phyloP scores from a whole-genome alignment of 1,140 invertebrate species.

The Carcinoscorpius rotundicauda region DNA sequence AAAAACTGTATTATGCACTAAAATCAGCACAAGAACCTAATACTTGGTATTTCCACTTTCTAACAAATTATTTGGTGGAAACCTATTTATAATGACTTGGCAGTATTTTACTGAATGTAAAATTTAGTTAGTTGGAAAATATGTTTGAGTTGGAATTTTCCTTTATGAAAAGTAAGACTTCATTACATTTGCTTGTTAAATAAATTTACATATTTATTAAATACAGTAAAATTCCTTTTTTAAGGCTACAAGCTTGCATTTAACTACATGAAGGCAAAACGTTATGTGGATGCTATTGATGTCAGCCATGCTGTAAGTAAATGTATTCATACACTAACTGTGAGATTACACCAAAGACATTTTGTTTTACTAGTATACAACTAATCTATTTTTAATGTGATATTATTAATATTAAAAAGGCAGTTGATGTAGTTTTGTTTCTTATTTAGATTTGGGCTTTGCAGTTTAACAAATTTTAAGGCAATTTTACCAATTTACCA shows the following conservation, averaged over 20 bases:
- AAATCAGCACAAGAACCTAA: neutral
- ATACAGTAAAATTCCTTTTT: constrained; percentile 19
- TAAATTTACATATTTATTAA: constrained; percentile 4
- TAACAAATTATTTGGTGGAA: neutral
- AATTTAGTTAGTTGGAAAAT: too few relatives aligned
- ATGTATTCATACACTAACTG: neutral
- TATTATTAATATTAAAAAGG: neutral
- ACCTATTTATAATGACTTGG: neutral
- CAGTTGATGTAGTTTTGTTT: too few relatives aligned
- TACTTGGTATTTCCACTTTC: neutral
- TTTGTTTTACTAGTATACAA: neutral
- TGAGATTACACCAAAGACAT: neutral
- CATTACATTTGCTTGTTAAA: constrained; percentile 1
- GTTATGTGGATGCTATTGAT: constrained; percentile 75
- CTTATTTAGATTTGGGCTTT: too few relatives aligned
- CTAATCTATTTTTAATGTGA: neutral
- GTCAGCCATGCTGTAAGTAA: constrained; percentile 55
- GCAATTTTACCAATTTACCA: too few relatives aligned
- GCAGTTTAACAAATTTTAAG: too few relatives aligned
- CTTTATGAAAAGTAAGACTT: too few relatives aligned
- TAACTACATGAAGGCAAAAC: constrained; percentile 79
- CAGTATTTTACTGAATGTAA: neutral
- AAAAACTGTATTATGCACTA: neutral
- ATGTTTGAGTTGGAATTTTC: too few relatives aligned
- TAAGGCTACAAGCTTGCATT: constrained; percentile 83